Evolutionary conservation across 2,113 vertebrate genomes (phyloP).

Genomic region (Hippopotamus amphibius): DNA sequence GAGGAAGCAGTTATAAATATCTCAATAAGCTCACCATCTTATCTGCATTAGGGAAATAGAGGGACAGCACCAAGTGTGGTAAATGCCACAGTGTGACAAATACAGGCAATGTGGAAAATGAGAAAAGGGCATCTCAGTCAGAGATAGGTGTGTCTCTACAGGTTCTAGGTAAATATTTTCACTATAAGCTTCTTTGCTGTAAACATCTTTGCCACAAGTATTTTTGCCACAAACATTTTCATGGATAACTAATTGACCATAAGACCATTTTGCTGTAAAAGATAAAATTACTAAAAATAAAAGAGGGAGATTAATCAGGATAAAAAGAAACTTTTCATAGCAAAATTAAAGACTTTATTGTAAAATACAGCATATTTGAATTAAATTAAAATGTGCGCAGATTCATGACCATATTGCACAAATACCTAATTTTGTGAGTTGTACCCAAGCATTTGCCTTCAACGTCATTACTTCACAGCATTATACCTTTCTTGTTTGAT

Average conservation of each 20-base stretch:
- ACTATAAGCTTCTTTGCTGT: not conserved
- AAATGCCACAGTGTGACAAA: not conserved
- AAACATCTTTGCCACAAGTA: not conserved
- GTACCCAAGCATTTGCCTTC: not conserved
- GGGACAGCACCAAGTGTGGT: not conserved
- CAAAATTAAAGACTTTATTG: not conserved
- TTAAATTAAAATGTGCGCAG: not conserved
- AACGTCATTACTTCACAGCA: not conserved
- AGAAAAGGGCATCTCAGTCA: not conserved
- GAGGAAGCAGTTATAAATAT: not conserved
- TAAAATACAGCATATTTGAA: not conserved
- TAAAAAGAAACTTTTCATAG: not conserved
- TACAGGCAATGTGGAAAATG: not conserved
- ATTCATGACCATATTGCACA: not conserved
- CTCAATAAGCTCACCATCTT: not conserved
- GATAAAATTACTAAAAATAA: not conserved
- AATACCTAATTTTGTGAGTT: not conserved
- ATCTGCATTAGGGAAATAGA: not conserved
- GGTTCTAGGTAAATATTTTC: not conserved
- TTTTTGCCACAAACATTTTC: not conserved
- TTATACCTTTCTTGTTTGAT: not conserved
- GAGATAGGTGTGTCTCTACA: not conserved
- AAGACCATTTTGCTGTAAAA: not conserved
- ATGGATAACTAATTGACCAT: not conserved
- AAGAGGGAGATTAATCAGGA: not conserved